Percentiles rank a stretch among this genome's conserved stretches.
Conservation (phyloP, 2,888 invertebrate genomes). For the Odontomyia ornata region DNA sequence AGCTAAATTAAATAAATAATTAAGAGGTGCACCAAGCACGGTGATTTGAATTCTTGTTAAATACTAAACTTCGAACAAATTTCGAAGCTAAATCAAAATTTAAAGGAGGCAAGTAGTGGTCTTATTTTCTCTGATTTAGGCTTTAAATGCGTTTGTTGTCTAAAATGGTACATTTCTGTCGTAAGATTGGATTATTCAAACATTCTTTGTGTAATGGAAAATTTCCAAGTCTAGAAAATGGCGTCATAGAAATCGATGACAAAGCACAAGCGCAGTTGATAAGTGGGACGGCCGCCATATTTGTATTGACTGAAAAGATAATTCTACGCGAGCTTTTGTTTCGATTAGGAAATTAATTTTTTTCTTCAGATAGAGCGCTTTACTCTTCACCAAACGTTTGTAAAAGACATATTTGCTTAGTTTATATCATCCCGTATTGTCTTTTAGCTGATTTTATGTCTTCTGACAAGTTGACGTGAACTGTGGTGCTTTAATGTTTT, state of each 20-base stretch:
- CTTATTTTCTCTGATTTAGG: not conserved
- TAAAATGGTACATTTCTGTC: not conserved
- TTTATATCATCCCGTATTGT: too few species aligned
- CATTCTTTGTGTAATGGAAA: not conserved
- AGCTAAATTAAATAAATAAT: not conserved
- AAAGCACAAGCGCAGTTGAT: not conserved
- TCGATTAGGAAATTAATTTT: slow-evolving; percentile 72
- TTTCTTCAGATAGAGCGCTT: slow-evolving; percentile 47
- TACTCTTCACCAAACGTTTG: slow-evolving; percentile 73
- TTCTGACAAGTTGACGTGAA: too few species aligned
- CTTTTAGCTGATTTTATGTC: too few species aligned
- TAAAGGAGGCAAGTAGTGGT: not conserved
- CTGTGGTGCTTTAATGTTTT: too few species aligned
- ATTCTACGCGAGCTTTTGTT: slow-evolving; percentile 88
- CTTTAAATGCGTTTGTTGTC: not conserved
- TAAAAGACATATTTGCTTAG: not conserved
- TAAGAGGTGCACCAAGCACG: not conserved
- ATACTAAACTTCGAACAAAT: too few species aligned
- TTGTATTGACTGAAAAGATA: slow-evolving; percentile 69
- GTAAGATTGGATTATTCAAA: not conserved
- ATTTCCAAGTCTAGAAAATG: not conserved
- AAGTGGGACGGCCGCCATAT: not conserved
- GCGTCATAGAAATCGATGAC: slow-evolving; percentile 5
- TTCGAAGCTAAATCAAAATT: too few species aligned
- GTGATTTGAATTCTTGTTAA: too few species aligned